Evolutionary conservation across 1,140 invertebrate species (phyloP).

Genomic region (Amphibalanus amphitrite): DNA sequence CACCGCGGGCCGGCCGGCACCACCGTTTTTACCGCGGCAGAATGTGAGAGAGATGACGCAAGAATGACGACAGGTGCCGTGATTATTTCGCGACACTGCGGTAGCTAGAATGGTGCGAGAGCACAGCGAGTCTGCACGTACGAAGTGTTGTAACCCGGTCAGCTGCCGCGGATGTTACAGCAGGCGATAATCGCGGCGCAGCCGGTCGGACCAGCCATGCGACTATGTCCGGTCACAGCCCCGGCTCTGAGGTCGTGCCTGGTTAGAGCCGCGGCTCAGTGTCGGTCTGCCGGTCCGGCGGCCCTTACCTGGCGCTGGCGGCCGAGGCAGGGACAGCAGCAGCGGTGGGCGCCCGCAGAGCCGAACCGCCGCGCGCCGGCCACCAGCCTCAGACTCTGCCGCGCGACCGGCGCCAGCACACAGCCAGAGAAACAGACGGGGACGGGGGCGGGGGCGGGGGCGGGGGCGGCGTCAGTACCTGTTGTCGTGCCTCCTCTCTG

Average conservation of each 20-base stretch:
- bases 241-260: too few relatives aligned
- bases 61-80: too few relatives aligned
- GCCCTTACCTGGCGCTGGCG: neutral
- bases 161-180: neutral
- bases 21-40: too few relatives aligned
- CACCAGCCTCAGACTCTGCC: neutral
- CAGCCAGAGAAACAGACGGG: neutral
- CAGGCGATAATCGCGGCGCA: neutral
- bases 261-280: constrained; percentile 5
- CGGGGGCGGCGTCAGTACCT: neutral
- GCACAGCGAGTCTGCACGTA: too few relatives aligned
- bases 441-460: constrained; percentile 35
- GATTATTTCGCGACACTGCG: too few relatives aligned
- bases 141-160: constrained; percentile 1
- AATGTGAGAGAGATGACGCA: too few relatives aligned
- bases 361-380: neutral
- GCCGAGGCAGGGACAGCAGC: constrained; percentile 29
- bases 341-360: constrained; percentile 32
- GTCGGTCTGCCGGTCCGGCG: constrained; percentile 11
- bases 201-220: constrained; percentile 2
- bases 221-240: too few relatives aligned
- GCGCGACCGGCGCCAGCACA: too few relatives aligned
- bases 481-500: neutral
- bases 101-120: too few relatives aligned
- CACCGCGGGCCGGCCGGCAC: too few relatives aligned